phyloP scores from a whole-genome alignment of 2,797 vertebrate species.

The Enteromius argenteus region DNA sequence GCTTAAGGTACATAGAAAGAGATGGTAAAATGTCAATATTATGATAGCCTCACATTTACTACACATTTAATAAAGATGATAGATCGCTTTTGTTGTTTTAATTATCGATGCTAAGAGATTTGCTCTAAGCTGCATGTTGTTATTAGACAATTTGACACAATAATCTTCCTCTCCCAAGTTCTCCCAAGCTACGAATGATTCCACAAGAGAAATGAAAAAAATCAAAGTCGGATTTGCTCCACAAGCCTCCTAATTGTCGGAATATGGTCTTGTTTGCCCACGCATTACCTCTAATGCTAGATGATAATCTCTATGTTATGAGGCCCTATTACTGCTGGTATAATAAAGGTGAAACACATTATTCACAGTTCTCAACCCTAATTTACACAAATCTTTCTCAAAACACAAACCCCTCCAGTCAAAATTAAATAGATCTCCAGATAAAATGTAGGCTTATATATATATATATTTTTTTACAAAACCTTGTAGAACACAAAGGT shows the following conservation, averaged over 20 bases:
- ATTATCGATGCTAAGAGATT: slow-evolving; percentile 29
- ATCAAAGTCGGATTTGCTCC: slow-evolving; percentile 11
- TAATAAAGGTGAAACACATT: slow-evolving; percentile 24
- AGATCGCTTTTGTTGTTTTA: slow-evolving; percentile 21
- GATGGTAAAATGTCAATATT: not conserved
- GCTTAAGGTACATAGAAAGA: not conserved
- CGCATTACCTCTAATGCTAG: slow-evolving; percentile 28
- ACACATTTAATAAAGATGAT: not conserved
- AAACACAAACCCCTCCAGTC: slow-evolving; percentile 9
- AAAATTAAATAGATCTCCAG: slow-evolving; percentile 10
- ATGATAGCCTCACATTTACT: not conserved
- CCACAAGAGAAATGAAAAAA: slow-evolving; percentile 41
- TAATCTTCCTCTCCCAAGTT: slow-evolving; percentile 30
- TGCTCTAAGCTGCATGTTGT: not conserved
- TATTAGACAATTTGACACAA: slow-evolving; percentile 30
- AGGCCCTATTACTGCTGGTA: not conserved
- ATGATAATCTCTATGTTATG: slow-evolving; percentile 28
- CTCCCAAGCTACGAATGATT: slow-evolving; percentile 21
- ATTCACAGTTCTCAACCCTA: slow-evolving; percentile 14
- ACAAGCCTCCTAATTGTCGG: slow-evolving; percentile 31
- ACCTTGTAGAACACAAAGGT: not conserved
- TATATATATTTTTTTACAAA: not conserved
- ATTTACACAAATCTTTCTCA: slow-evolving; percentile 17
- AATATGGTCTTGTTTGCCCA: slow-evolving; percentile 34
- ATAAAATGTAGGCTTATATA: not conserved